These are phyloP conservation scores for Coreius guichenoti DNA, from an alignment of 2,797 vertebrate species.

Conservation along the genomic window DNA sequence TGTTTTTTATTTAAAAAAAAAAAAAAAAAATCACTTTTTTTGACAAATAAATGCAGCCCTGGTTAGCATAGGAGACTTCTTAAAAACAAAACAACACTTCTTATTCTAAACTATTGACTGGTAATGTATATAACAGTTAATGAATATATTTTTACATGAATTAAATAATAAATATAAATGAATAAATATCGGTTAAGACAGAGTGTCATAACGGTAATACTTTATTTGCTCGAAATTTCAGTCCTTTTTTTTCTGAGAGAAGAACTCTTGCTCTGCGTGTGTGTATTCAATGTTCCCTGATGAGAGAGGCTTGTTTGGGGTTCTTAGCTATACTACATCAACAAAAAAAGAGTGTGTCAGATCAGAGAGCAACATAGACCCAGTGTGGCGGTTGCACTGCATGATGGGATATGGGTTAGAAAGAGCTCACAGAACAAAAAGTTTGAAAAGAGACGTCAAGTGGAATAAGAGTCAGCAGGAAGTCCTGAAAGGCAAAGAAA, in stretches of 20 bases:
- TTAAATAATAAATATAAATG: background rate
- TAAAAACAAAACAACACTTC: too few relatives aligned
- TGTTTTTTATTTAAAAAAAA: too few relatives aligned
- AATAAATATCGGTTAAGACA: background rate
- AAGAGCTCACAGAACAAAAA: constrained; percentile 20
- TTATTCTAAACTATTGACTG: too few relatives aligned
- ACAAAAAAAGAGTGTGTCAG: constrained; percentile 20
- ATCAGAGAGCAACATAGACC: constrained; percentile 12
- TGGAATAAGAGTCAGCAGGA: constrained; percentile 12
- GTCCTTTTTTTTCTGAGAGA: background rate
- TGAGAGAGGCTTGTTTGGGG: background rate
- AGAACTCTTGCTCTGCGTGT: background rate
- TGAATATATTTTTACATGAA: background rate
- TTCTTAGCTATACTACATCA: constrained; percentile 25
- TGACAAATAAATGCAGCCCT: too few relatives aligned
- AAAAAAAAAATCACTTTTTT: too few relatives aligned
- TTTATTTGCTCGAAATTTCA: background rate
- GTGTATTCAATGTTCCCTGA: constrained; percentile 22
- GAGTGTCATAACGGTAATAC: background rate
- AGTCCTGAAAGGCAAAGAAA: background rate
- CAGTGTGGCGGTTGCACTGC: constrained; percentile 14
- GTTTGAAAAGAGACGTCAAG: background rate
- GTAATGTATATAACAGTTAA: background rate
- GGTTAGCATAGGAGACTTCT: too few relatives aligned
- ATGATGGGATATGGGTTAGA: constrained; percentile 35